These are phyloP conservation scores for Lutjanus erythropterus DNA, from an alignment of 2,113 vertebrate genomes.

Conservation along the genomic window DNA sequence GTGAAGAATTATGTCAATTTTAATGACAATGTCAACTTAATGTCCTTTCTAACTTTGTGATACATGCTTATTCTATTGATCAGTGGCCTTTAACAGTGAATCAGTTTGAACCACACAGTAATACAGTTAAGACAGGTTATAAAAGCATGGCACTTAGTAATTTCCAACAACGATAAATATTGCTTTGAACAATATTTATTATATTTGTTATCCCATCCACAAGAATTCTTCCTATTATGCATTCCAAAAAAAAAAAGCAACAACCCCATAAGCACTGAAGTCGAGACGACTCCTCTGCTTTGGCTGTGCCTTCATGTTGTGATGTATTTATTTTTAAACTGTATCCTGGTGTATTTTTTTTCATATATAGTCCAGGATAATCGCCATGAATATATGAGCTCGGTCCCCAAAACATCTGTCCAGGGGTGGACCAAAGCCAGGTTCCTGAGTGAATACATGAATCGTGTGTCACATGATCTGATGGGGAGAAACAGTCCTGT, in stretches of 20 bases:
- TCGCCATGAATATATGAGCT: neutral
- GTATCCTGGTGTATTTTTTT: neutral
- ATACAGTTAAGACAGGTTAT: neutral
- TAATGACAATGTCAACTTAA: neutral
- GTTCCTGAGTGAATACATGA: neutral
- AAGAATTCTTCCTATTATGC: slow-evolving; percentile 74
- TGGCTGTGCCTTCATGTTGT: slow-evolving; percentile 77
- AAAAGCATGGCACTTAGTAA: slow-evolving; percentile 66
- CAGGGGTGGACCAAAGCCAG: slow-evolving; percentile 11
- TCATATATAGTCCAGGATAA: neutral
- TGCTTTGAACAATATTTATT: slow-evolving; percentile 81
- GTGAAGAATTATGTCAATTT: neutral
- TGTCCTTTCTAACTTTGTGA: neutral
- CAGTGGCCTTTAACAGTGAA: slow-evolving; percentile 34
- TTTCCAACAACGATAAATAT: slow-evolving; percentile 81
- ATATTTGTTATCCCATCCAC: slow-evolving; percentile 56
- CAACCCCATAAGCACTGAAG: slow-evolving; percentile 59
- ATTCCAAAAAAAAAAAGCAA: slow-evolving; percentile 77
- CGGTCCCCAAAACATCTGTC: slow-evolving; percentile 7
- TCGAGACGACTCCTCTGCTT: slow-evolving; percentile 65
- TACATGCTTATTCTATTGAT: neutral
- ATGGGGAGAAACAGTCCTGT: neutral
- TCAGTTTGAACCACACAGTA: neutral
- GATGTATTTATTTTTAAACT: slow-evolving; percentile 25
- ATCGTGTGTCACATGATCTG: neutral